These are phyloP conservation scores for Cuculus canorus DNA, from an alignment of 2,797 vertebrate genomes.

Conservation along the genomic window DNA sequence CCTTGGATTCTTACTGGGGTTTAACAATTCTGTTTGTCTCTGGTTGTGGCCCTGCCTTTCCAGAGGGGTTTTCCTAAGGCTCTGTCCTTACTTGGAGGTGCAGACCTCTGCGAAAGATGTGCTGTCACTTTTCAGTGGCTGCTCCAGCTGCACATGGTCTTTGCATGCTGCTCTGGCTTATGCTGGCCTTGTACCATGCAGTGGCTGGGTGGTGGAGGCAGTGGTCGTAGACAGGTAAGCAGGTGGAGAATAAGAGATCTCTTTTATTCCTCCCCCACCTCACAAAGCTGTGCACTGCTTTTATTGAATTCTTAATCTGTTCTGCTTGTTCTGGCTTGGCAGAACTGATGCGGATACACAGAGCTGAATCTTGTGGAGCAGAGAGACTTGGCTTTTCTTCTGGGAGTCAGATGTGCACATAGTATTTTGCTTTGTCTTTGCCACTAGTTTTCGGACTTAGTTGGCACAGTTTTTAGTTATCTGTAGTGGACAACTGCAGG, in stretches of 20 bases:
- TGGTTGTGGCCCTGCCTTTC: neutral
- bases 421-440: neutral
- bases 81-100: neutral
- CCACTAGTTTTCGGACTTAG: neutral
- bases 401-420: neutral
- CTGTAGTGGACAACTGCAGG: neutral
- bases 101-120: neutral
- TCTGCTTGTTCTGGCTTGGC: accelerated
- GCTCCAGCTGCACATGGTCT: neutral
- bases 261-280: neutral
- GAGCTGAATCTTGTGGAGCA: neutral
- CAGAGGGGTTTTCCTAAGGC: neutral
- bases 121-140: neutral
- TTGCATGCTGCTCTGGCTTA: neutral
- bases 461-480: neutral
- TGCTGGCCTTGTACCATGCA: accelerated
- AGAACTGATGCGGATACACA: neutral
- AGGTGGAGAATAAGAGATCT: accelerated
- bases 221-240: accelerated
- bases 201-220: neutral
- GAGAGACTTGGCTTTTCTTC: neutral
- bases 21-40: neutral
- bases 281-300: neutral
- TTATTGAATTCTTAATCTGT: neutral
- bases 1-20: accelerated